Evolutionary conservation across 2,888 invertebrate species (phyloP), one percentile per base, ranked within the genome.

Genomic region (Malthinus flaveolus): DNA sequence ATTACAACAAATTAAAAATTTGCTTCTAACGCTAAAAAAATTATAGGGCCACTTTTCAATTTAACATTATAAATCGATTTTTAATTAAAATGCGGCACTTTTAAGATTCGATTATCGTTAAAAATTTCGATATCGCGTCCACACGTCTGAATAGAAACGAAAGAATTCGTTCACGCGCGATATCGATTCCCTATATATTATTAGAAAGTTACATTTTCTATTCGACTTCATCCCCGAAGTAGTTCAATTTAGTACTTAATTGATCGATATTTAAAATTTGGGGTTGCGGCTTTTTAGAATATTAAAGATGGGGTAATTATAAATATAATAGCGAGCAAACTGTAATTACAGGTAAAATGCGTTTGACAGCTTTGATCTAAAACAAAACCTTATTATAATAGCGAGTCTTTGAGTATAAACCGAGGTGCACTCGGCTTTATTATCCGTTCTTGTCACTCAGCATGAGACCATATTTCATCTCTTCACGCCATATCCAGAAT

Each of bases 361-460:
- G 62, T 39, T 58, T 69, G 71, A 70, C 68, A 71, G 66, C 58
- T 68, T 66, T 44, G 63, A 62, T 59, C 62, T 66, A 61, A 68
- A 68, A 67, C 62, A 67, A 65, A 68, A 68, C 68, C 68, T 69
- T 68, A 66, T 70, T 70, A 70, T 68, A 64, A 51, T 57, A 65
- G 52, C 56, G 39, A 42, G 15, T 59, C 53, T 50, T 59, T 62
- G 64, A 49, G 62, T 53, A 65, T 61, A 66, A 66, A 66, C 63
- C 61, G 63, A 67, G 66, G 65, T 68, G 66, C 63, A 69, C 58
- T 68, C 64, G 55, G 63, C 66, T 68, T 68, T 67, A 68, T 70
- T 70, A 69, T 69, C 66, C 65, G 64, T 64, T 64, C 64, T 67
- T 69, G 68, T 69, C 70, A 69, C 66, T 70, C 69, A 69, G 64